Base-by-base conservation (phyloP, 2,113 vertebrate species). In the Lagopus muta region DNA sequence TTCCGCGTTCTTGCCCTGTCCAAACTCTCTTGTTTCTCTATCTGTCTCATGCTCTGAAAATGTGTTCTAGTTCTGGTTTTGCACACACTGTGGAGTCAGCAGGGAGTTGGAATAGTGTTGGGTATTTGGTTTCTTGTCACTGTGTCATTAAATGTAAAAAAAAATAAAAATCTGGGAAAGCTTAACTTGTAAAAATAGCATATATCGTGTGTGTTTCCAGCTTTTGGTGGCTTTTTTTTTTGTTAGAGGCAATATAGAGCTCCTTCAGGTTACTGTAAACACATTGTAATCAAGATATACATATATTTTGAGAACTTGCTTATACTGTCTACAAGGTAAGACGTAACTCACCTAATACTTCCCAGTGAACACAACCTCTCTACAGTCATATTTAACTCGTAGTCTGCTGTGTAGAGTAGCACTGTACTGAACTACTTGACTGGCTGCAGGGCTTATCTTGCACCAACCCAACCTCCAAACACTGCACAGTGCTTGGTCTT, bases 81-180 rank as follows among this genome's bases (percentile, higher is more conserved):
- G 40, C 47, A n/a, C 12, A 2, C 38, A 27, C 88, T 40, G 4
- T 2, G 0, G 20, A 30, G 45, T 86, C 89, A 30, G 5, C 30
- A 3, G 13, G 21, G 36, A 6, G 25, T 1, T 52, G 50, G 50
- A 57, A 11, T 9, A 73, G 60, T 24, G 30, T 79, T 9, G 55
- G 45, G 74, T 52, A 22, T 86, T 80, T 69, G 82, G 10, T 82
- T 96, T 92, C 90, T 93, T 92, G 50, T 85, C 36, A 13, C 27
- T 30, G n/a, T 4, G 6, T 20, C 27, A 62, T 18, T 12, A 9
- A 28, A 3, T 28, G 3, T 38, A 25, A 15, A 93, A 96, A 94
- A 52, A 27, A 25, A n/a, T n/a, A 96, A 95, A 54, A 27, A 25
- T 32, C 54, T 43, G 30, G 67, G 72, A 89, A 90, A 66, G 12